These are phyloP conservation scores for Psylliodes chrysocephalus DNA, from an alignment of 2,888 invertebrate genomes.

Conservation along the genomic window DNA sequence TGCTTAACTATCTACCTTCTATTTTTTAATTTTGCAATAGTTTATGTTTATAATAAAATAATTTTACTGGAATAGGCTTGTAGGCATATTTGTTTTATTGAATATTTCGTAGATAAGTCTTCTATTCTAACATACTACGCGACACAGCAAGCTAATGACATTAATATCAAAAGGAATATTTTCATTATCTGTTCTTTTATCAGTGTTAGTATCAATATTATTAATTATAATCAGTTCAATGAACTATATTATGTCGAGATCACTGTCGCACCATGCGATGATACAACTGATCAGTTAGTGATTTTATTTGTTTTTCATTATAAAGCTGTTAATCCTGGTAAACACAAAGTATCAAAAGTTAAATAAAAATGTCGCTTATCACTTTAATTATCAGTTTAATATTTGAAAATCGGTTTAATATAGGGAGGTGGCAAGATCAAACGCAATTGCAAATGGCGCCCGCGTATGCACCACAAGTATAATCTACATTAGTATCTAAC, in stretches of 20 bases:
- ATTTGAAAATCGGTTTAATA: neutral
- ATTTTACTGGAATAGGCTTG: too few species aligned
- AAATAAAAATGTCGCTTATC: neutral
- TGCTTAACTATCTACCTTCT: too few species aligned
- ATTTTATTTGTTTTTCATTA: conserved; percentile 54
- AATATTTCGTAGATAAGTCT: conserved; percentile 11
- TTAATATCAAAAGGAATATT: conserved; percentile 16
- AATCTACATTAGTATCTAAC: too few species aligned
- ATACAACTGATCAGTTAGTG: conserved; percentile 55
- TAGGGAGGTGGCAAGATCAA: too few species aligned
- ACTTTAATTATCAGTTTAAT: neutral
- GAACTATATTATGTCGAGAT: conserved; percentile 46
- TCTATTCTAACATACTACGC: conserved; percentile 8
- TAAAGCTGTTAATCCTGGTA: conserved; percentile 21
- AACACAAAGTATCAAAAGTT: neutral
- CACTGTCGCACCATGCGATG: conserved; percentile 56
- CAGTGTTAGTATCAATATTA: conserved; percentile 28
- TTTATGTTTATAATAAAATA: too few species aligned
- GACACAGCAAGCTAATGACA: conserved; percentile 14
- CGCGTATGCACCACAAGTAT: too few species aligned
- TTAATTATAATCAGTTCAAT: conserved; percentile 39
- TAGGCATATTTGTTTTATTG: conserved; percentile 1
- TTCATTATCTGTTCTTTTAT: conserved; percentile 27
- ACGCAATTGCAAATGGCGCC: too few species aligned
- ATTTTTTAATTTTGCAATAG: too few species aligned